Evolutionary conservation across 2,113 vertebrate species (phyloP).

Genomic region (Zapus hudsonius): DNA sequence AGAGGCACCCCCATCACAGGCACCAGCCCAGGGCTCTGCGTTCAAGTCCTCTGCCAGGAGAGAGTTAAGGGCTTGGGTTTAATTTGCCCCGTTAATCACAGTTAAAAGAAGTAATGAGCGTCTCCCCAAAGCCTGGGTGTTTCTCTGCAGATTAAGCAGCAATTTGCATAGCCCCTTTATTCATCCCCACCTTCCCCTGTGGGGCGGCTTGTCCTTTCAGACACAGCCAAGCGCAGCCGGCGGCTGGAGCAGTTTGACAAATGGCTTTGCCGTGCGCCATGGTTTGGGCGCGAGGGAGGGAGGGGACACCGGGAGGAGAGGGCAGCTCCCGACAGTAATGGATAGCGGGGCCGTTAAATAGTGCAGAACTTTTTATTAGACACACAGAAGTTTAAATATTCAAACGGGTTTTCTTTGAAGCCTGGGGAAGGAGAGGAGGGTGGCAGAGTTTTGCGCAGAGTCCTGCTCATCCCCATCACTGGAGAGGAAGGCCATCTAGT

Average conservation of each 20-base stretch:
- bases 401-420: conserved; percentile 78
- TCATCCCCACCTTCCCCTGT: conserved; percentile 79
- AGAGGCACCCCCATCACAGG: not conserved
- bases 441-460: conserved; percentile 39
- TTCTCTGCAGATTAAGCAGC: conserved; percentile 87
- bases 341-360: conserved; percentile 87
- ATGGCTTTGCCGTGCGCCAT: conserved; percentile 80
- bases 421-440: conserved; percentile 51
- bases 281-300: conserved; percentile 71
- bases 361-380: conserved; percentile 89
- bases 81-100: conserved; percentile 92
- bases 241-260: conserved; percentile 86
- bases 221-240: conserved; percentile 85
- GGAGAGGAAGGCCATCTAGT: conserved; percentile 62
- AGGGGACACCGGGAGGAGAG: conserved; percentile 66
- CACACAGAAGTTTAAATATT: conserved; percentile 89
- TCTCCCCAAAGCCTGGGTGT: conserved; percentile 81
- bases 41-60: conserved; percentile 71
- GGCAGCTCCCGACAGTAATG: conserved; percentile 86
- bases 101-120: conserved; percentile 91
- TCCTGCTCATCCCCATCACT: not conserved
- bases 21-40: conserved; percentile 16
- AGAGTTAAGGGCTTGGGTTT: conserved; percentile 83
- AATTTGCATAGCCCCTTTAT: conserved; percentile 88
- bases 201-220: conserved; percentile 82